Conservation (phyloP, 2,888 invertebrate genomes). For the Fabriciana adippe region DNA sequence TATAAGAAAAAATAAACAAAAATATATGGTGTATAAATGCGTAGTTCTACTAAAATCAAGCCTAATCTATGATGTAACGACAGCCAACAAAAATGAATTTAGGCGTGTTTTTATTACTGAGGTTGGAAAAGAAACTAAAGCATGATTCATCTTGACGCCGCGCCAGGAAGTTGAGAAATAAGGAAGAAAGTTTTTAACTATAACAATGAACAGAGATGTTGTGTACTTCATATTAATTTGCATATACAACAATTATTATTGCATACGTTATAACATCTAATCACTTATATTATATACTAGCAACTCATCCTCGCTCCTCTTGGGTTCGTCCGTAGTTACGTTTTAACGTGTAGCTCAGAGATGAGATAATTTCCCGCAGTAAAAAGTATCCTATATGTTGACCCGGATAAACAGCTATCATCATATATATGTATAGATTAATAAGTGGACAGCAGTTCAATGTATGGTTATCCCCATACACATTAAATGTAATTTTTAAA, state of each 20-base stretch:
- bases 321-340: no score
- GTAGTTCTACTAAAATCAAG: no score
- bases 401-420: no score
- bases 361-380: no score
- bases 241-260: slow-evolving; percentile 11
- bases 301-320: not conserved
- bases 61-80: not conserved
- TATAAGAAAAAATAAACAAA: no score
- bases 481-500: no score
- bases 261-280: slow-evolving; percentile 3
- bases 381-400: no score
- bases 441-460: no score
- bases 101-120: slow-evolving; percentile 12
- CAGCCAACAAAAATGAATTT: slow-evolving; percentile 8
- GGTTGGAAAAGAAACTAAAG: slow-evolving; percentile 23
- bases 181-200: slow-evolving; percentile 22
- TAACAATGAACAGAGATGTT: slow-evolving; percentile 14
- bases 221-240: slow-evolving; percentile 13
- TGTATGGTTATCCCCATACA: no score
- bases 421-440: no score
- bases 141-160: slow-evolving; percentile 28
- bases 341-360: no score
- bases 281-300: not conserved
- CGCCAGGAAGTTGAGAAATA: slow-evolving; percentile 26
- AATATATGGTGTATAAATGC: no score